Conservation (phyloP, 2,888 invertebrate species). For the Apoderus coryli region DNA sequence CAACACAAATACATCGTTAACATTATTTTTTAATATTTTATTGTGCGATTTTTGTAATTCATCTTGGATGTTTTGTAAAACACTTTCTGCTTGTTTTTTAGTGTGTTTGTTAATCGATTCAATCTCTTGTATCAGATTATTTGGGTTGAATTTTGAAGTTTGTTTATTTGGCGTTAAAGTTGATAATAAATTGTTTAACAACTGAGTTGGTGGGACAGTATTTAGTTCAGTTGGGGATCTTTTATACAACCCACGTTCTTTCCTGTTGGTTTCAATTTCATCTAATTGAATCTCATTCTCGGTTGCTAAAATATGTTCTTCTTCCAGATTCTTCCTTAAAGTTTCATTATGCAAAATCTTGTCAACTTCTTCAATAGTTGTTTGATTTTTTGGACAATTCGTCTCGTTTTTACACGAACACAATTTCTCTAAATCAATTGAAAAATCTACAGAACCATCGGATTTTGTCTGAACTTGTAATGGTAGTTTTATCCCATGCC, state of each 20-base stretch:
- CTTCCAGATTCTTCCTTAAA: conserved; percentile 15
- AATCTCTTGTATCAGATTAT: no score
- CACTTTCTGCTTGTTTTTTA: conserved; percentile 4
- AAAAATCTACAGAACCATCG: conserved; percentile 28
- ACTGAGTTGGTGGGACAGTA: no score
- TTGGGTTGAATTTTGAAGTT: not conserved
- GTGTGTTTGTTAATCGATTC: not conserved
- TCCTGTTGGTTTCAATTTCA: no score
- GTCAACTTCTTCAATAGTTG: conserved; percentile 18
- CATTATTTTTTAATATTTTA: conserved; percentile 8
- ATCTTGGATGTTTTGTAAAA: conserved; percentile 4
- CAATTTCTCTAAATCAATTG: conserved; percentile 28
- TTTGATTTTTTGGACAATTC: conserved; percentile 20
- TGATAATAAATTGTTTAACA: not conserved
- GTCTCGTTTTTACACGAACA: conserved; percentile 25
- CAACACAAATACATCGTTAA: conserved; percentile 10
- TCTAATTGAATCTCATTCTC: not conserved
- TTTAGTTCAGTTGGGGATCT: no score
- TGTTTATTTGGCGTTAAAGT: conserved; percentile 1
- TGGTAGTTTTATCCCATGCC: conserved; percentile 30
- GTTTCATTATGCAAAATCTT: conserved; percentile 20
- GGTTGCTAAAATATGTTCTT: not conserved
- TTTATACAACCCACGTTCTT: no score
- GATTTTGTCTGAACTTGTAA: conserved; percentile 25
- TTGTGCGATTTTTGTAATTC: no score